phyloP scores from a whole-genome alignment of 2,113 vertebrate genomes.

The Myrmecobius fasciatus region DNA sequence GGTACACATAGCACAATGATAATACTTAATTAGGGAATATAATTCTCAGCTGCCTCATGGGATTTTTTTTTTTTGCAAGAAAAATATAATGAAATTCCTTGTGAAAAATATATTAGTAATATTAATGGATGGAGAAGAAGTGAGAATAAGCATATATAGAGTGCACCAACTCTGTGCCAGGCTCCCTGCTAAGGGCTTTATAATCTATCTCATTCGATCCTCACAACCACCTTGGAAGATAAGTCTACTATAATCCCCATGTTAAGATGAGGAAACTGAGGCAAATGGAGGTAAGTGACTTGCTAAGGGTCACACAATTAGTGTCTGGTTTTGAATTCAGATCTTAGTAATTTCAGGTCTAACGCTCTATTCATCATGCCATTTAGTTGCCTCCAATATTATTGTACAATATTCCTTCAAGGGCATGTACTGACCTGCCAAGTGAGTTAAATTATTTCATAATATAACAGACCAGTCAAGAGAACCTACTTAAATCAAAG shows the following conservation, averaged over 20 bases:
- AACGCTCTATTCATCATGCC: not conserved
- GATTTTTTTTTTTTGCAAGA: not conserved
- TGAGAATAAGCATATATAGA: not conserved
- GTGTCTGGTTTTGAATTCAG: not conserved
- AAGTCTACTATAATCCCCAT: not conserved
- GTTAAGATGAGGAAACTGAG: not conserved
- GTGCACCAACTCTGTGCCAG: not conserved
- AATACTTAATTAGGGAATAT: not conserved
- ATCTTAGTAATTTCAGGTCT: not conserved
- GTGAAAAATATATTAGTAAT: not conserved
- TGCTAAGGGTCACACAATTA: not conserved
- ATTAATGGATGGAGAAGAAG: not conserved
- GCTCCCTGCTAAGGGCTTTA: not conserved
- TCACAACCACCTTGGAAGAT: not conserved
- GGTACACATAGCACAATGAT: not conserved
- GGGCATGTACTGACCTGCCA: slow-evolving; percentile 22
- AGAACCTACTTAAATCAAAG: slow-evolving; percentile 1
- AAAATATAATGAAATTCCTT: not conserved
- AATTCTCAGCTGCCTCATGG: not conserved
- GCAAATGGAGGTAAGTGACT: not conserved
- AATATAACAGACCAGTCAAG: slow-evolving; percentile 19
- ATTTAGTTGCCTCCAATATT: not conserved
- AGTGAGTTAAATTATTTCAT: slow-evolving; percentile 18
- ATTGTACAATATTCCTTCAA: not conserved
- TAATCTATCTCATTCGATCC: not conserved